phyloP scores from a whole-genome alignment of 2,888 invertebrate genomes.

The Polymixis lichenea region DNA sequence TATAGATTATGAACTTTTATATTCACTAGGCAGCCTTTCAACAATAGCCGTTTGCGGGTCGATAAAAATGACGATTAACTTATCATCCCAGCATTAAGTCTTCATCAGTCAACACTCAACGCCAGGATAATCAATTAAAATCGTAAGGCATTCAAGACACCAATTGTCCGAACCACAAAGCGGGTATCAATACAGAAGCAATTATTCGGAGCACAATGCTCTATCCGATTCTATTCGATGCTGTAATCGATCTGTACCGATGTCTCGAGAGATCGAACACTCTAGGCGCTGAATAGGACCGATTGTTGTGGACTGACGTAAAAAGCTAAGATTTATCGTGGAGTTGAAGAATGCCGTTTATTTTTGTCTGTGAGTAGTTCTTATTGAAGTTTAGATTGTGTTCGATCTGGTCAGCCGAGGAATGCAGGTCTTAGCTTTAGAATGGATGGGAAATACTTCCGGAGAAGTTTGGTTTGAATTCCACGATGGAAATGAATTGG shows the following conservation, averaged over 20 bases:
- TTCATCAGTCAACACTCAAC: constrained; percentile 37
- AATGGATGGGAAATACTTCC: constrained; percentile 37
- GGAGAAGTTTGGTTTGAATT: constrained; percentile 22
- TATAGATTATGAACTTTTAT: not conserved
- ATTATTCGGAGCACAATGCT: constrained; percentile 66
- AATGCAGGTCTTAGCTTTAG: constrained; percentile 42
- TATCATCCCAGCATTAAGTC: constrained; percentile 4
- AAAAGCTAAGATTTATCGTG: constrained; percentile 64
- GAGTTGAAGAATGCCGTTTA: constrained; percentile 56
- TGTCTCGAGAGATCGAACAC: constrained; percentile 63
- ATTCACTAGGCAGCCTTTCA: not conserved
- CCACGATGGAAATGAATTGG: constrained; percentile 36
- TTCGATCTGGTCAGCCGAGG: constrained; percentile 58
- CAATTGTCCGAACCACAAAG: constrained; percentile 59
- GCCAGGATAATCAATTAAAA: constrained; percentile 53
- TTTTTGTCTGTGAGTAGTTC: constrained; percentile 62
- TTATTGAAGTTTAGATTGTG: constrained; percentile 63
- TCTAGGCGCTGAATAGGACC: constrained; percentile 58
- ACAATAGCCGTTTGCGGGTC: not conserved
- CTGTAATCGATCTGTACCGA: constrained; percentile 63
- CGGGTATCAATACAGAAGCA: constrained; percentile 66
- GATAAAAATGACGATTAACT: constrained; percentile 22
- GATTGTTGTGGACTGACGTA: constrained; percentile 63
- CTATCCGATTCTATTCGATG: constrained; percentile 60
- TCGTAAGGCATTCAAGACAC: constrained; percentile 48